phyloP scores from a whole-genome alignment of 2,888 invertebrate genomes.

The Metacarcinus magister region DNA sequence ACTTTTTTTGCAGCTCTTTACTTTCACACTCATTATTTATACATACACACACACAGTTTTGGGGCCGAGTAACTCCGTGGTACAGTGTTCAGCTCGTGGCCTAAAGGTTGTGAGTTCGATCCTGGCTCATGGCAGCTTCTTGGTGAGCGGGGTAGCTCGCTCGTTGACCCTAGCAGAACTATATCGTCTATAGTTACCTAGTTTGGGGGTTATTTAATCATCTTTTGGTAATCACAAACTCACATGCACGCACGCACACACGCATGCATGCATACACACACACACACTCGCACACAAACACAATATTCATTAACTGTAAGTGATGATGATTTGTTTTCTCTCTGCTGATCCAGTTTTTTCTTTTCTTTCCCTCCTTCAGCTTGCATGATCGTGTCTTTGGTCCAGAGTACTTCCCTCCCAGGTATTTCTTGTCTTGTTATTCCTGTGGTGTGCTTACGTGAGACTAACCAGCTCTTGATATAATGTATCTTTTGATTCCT shows the following conservation, averaged over 20 bases:
- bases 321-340: slow-evolving; percentile 43
- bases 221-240: too few relatives aligned
- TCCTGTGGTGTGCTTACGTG: background rate
- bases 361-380: slow-evolving; percentile 72
- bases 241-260: background rate
- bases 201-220: too few relatives aligned
- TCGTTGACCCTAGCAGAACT: too few relatives aligned
- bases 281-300: background rate
- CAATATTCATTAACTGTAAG: slow-evolving; percentile 4
- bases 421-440: slow-evolving; percentile 69
- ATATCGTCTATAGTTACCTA: too few relatives aligned
- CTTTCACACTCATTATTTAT: background rate
- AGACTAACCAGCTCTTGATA: background rate
- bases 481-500: background rate
- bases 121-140: too few relatives aligned
- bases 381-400: slow-evolving; percentile 81
- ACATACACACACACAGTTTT: too few relatives aligned
- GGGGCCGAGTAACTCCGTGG: too few relatives aligned
- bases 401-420: slow-evolving; percentile 80
- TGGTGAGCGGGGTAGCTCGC: too few relatives aligned
- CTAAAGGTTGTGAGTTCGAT: too few relatives aligned
- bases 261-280: background rate
- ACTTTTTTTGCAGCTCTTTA: slow-evolving; percentile 41
- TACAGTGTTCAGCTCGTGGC: too few relatives aligned
- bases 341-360: slow-evolving; percentile 51